A percentile compares a stretch with the other conserved stretches of the same genome.
Evolutionary conservation across 2,888 invertebrate genomes (phyloP).

Genomic region (Axea sp.): DNA sequence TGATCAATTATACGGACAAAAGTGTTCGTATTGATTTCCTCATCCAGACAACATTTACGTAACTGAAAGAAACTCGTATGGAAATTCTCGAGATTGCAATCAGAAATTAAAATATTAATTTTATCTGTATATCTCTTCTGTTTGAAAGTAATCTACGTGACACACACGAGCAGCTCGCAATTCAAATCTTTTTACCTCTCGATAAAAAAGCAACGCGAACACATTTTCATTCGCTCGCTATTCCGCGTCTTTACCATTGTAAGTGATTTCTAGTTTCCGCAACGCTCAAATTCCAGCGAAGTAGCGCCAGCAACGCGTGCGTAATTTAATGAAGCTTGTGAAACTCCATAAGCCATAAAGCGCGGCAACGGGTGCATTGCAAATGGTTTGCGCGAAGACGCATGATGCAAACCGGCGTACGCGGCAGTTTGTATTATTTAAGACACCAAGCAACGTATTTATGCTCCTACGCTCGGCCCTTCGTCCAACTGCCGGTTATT

Average conservation of each 20-base stretch:
- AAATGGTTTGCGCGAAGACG: constrained; percentile 52
- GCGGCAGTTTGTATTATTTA: constrained; percentile 57
- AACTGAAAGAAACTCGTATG: constrained; percentile 2
- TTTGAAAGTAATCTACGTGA: constrained; percentile 8
- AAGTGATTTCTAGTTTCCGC: constrained; percentile 36
- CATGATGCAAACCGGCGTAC: constrained; percentile 24
- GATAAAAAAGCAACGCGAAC: neutral
- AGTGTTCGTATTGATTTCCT: too few relatives aligned
- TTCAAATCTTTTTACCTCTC: neutral
- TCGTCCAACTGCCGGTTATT: constrained; percentile 36
- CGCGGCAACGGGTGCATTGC: constrained; percentile 48
- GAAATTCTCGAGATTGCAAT: constrained; percentile 2
- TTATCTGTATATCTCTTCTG: neutral
- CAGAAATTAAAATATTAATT: constrained; percentile 16
- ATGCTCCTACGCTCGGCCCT: constrained; percentile 50
- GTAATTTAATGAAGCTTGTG: constrained; percentile 70
- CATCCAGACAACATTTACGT: too few relatives aligned
- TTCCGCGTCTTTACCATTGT: constrained; percentile 1
- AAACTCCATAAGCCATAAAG: constrained; percentile 57
- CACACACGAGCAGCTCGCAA: constrained; percentile 3
- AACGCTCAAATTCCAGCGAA: constrained; percentile 29
- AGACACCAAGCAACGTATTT: constrained; percentile 52
- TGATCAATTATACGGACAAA: too few relatives aligned
- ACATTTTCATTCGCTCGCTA: constrained; percentile 19
- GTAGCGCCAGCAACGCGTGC: constrained; percentile 50